phyloP scores from a whole-genome alignment of 2,113 vertebrate species.

The Pseudorasbora parva region DNA sequence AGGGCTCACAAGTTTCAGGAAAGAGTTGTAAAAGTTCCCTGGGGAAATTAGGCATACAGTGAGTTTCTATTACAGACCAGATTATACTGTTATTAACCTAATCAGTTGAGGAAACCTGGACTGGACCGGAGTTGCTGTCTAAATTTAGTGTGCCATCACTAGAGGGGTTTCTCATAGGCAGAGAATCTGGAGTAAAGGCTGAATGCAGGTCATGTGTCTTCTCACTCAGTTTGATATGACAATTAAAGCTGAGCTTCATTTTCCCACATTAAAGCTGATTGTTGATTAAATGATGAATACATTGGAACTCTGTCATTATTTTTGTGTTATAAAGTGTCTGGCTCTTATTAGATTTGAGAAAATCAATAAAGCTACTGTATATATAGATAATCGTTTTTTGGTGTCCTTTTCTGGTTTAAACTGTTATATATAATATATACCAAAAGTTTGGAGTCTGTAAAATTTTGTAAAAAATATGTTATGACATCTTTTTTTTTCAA shows the following conservation, averaged over 20 bases:
- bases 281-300: background rate
- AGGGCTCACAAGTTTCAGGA: conserved; percentile 36
- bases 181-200: conserved; percentile 33
- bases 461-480: no score
- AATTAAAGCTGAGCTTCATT: background rate
- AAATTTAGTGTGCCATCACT: conserved; percentile 37
- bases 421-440: background rate
- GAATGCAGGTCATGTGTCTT: conserved; percentile 18
- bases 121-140: conserved; percentile 32
- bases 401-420: background rate
- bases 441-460: background rate
- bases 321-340: background rate
- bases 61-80: conserved; percentile 70
- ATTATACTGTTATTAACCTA: conserved; percentile 78
- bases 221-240: background rate
- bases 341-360: background rate
- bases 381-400: background rate
- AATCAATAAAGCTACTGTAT: background rate
- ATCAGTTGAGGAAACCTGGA: conserved; percentile 71
- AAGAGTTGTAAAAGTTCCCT: conserved; percentile 64
- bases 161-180: background rate
- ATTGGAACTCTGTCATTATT: background rate
- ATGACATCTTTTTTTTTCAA: no score
- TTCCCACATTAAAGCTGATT: background rate
- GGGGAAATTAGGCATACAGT: conserved; percentile 73